Evolutionary conservation across 1,140 invertebrate genomes (phyloP).

Genomic region (Cepaea nemoralis): DNA sequence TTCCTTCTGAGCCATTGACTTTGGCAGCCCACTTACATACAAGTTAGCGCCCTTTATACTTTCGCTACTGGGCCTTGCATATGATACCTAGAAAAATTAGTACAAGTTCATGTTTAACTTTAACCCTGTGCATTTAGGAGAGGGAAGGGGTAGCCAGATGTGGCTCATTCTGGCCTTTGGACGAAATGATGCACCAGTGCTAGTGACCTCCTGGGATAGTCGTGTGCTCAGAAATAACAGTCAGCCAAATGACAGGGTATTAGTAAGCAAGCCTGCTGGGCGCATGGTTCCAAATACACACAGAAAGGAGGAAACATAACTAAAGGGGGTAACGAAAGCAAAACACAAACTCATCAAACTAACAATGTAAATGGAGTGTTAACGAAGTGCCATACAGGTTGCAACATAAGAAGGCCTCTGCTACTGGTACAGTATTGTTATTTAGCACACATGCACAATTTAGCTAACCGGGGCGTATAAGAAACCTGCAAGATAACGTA

Average conservation of each 20-base stretch:
- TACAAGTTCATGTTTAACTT: constrained; percentile 41
- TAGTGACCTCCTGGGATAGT: not conserved
- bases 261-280: constrained; percentile 31
- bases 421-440: not conserved
- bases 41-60: constrained; percentile 99
- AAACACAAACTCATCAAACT: not conserved
- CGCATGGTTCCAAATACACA: not conserved
- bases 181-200: constrained; percentile 33
- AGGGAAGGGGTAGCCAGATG: not conserved
- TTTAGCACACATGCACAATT: not conserved
- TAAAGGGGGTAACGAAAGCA: not conserved
- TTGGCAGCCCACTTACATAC: constrained; percentile 98
- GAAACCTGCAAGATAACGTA: no score
- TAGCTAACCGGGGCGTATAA: not conserved
- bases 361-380: not conserved
- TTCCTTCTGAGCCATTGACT: constrained; percentile 97
- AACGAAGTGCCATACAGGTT: not conserved
- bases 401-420: not conserved
- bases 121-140: not conserved
- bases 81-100: constrained; percentile 85
- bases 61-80: constrained; percentile 98
- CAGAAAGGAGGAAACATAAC: not conserved
- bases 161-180: not conserved
- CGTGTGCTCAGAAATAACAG: not conserved
- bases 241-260: constrained; percentile 31